Evolutionary conservation across 2,888 invertebrate genomes (phyloP), one percentile per base, ranked within the genome.

Genomic region (Pollenia griseotomentosa): DNA sequence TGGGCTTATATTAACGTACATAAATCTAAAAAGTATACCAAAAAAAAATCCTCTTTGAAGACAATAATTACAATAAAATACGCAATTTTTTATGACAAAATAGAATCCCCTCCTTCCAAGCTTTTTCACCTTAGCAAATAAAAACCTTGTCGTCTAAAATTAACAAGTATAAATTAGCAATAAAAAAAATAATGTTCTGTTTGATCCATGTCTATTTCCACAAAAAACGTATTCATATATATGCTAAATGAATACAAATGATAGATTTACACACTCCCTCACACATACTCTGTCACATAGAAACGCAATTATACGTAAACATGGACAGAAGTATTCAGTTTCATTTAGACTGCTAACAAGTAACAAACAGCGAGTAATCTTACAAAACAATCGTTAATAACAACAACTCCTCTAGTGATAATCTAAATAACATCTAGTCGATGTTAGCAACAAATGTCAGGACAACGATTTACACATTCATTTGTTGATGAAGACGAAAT

Each of bases 201-300:
- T 68, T 77, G 59, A 68, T 82, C 19, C 74, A 51, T 61, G 59
- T 66, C 14, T 66, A 68, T 68, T 68, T 75, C 44, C 66, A 57
- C 57, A 48, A 66, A 40, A n/a, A 42, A 19, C n/a, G n/a, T 7
- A 48, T 12, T 4, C 61, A 63, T 51, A 55, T 55, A 61, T 75
- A 75, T 83, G 75, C 75, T 83, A 63, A 77, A 77, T 70, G 61
- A 83, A 63, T 77, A 81, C 57, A 70, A 77, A 77, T 82, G 57
- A 57, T 51, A 42, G 55, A 40, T 40, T 55, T 42, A 55, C 57
- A 16, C 23, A 48, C 1, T 11, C 19, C 46, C 74, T 48, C 14
- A 33, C 19, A 23, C 73, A 59, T 55, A 23, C 44, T 9, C 57
- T 42, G 33, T 33, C 57, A 57, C 12, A 19, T 57, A 14, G 51